Evolutionary conservation across 1,140 invertebrate species (phyloP).

Genomic region (Hormaphis cornu): DNA sequence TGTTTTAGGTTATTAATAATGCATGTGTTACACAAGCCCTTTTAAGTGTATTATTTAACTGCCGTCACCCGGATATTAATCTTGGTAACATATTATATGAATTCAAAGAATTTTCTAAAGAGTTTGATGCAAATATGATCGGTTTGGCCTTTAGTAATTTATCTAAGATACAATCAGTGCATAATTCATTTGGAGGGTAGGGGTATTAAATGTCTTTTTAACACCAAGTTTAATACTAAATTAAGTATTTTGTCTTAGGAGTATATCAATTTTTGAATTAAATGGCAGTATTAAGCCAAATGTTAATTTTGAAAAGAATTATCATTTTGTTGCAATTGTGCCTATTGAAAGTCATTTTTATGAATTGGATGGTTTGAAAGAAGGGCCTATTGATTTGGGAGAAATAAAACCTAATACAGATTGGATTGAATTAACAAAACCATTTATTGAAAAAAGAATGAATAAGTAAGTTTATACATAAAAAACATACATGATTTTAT

Average conservation of each 20-base stretch:
- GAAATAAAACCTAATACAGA: constrained; percentile 65
- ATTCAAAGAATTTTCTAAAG: constrained; percentile 88
- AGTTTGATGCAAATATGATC: constrained; percentile 90
- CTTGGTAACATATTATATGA: constrained; percentile 79
- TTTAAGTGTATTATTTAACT: constrained; percentile 87
- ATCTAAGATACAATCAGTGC: constrained; percentile 83
- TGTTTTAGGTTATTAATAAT: constrained; percentile 89
- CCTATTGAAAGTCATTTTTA: constrained; percentile 90
- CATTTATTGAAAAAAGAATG: constrained; percentile 89
- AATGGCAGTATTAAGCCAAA: constrained; percentile 58
- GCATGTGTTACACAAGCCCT: constrained; percentile 99
- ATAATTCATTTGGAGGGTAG: constrained; percentile 90
- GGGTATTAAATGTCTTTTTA: neutral
- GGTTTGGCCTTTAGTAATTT: constrained; percentile 93
- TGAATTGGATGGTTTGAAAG: constrained; percentile 91
- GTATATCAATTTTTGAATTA: constrained; percentile 71
- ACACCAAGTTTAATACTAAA: constrained; percentile 29
- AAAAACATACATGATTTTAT: too few relatives aligned
- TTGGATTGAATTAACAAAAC: constrained; percentile 84
- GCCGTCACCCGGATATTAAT: constrained; percentile 72
- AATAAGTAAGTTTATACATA: constrained; percentile 65
- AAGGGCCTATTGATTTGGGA: constrained; percentile 86
- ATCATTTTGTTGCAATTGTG: constrained; percentile 93
- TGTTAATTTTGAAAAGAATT: constrained; percentile 91
- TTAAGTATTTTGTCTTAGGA: constrained; percentile 7